phyloP scores from a whole-genome alignment of 1,140 invertebrate species.

The Bradynema listronoti region DNA sequence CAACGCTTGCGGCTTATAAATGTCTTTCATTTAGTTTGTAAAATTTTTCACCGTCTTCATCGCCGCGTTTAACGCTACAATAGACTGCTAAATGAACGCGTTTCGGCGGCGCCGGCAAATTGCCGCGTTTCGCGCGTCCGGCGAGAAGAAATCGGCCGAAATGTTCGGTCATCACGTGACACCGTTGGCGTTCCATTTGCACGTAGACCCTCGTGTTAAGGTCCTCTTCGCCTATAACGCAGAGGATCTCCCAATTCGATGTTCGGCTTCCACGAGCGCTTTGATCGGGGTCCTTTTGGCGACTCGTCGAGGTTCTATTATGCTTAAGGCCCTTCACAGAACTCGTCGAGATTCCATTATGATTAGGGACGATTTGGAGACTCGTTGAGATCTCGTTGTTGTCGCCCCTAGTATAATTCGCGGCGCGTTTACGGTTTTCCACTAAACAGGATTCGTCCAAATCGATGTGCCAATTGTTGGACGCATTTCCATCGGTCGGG shows the following conservation, averaged over 20 bases:
- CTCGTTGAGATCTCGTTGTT: no score
- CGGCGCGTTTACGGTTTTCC: no score
- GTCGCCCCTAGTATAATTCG: no score
- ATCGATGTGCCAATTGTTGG: background rate
- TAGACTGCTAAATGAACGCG: slow-evolving; percentile 42
- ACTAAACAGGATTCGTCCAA: no score
- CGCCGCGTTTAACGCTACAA: no score
- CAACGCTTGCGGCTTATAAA: no score
- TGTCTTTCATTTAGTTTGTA: no score
- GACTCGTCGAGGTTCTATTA: no score
- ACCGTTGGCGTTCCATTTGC: slow-evolving; percentile 46
- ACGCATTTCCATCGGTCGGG: background rate
- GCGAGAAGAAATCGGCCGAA: slow-evolving; percentile 47
- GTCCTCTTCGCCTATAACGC: slow-evolving; percentile 43
- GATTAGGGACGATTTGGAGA: no score
- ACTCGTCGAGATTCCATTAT: slow-evolving; percentile 21
- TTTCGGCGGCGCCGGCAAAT: slow-evolving; percentile 39
- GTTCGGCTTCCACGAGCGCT: no score
- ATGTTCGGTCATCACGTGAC: slow-evolving; percentile 50
- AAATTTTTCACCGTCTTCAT: background rate
- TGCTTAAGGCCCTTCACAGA: background rate
- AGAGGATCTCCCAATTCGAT: no score
- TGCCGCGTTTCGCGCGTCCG: slow-evolving; percentile 35
- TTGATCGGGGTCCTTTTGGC: no score
- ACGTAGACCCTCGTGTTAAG: slow-evolving; percentile 46